These are phyloP conservation scores for Pachyrhynchus sulphureomaculatus DNA, from an alignment of 1,140 invertebrate genomes.

Conservation along the genomic window DNA sequence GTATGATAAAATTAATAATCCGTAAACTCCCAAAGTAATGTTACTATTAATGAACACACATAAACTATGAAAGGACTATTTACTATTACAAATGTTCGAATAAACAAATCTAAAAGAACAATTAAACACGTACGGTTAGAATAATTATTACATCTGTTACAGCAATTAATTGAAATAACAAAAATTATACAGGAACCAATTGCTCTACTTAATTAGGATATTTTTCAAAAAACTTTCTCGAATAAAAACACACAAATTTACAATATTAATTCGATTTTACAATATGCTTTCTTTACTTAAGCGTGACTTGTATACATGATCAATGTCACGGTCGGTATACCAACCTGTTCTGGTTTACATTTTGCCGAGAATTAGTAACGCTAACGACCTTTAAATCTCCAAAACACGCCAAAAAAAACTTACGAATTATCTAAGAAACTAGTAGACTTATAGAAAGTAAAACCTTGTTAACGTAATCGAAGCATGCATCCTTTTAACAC, in stretches of 20 bases:
- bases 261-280: constrained; percentile 11
- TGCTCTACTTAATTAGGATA: constrained; percentile 7
- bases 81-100: no score
- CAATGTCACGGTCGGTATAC: constrained; percentile 24
- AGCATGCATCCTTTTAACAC: constrained; percentile 1
- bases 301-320: constrained; percentile 19
- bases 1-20: no score
- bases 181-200: no score
- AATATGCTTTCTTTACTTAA: constrained; percentile 22
- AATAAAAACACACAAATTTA: constrained; percentile 11
- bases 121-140: no score
- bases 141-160: no score
- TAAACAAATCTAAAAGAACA: no score
- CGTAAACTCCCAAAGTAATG: no score
- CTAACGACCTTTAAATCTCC: constrained; percentile 27
- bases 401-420: constrained; percentile 9
- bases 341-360: constrained; percentile 27
- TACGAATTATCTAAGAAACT: constrained; percentile 23
- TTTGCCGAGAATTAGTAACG: constrained; percentile 4
- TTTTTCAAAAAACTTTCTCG: constrained; percentile 14
- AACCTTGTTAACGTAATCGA: constrained; percentile 9
- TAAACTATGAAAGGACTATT: no score
- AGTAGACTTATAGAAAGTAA: constrained; percentile 20
- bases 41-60: no score
- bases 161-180: constrained; percentile 13